These are phyloP conservation scores for Tipula vernalis DNA, from an alignment of 2,888 invertebrate genomes.

Conservation along the genomic window DNA sequence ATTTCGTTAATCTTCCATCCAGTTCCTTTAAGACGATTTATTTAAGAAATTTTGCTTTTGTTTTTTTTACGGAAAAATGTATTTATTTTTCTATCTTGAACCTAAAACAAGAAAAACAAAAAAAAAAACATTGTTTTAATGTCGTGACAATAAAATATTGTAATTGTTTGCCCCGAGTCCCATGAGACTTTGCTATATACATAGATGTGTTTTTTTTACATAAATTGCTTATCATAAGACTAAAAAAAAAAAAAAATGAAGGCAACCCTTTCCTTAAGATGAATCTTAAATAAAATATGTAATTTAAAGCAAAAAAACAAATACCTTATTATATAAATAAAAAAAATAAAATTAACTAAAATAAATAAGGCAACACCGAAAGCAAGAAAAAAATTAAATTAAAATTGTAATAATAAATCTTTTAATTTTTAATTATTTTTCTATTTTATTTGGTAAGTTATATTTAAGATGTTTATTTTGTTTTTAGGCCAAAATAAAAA, in stretches of 20 bases:
- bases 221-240: neutral
- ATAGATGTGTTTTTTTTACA: neutral
- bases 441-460: neutral
- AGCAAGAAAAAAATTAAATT: neutral
- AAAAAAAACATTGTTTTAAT: neutral
- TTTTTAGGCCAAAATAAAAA: constrained; percentile 4
- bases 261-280: neutral
- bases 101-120: neutral
- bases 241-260: neutral
- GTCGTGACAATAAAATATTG: constrained; percentile 4
- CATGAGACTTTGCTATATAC: neutral
- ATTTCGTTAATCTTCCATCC: neutral
- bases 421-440: neutral
- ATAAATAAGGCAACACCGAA: neutral
- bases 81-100: neutral
- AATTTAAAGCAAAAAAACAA: neutral
- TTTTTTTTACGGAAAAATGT: neutral
- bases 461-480: neutral
- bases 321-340: constrained; percentile 1
- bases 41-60: neutral
- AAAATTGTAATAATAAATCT: neutral
- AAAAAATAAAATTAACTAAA: neutral
- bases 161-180: neutral
- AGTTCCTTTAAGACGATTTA: neutral
- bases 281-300: neutral